A percentile compares a stretch with the other conserved stretches of the same genome.
These are phyloP conservation scores for Atethmia centrago DNA, from an alignment of 2,888 invertebrate species.

Conservation along the genomic window DNA sequence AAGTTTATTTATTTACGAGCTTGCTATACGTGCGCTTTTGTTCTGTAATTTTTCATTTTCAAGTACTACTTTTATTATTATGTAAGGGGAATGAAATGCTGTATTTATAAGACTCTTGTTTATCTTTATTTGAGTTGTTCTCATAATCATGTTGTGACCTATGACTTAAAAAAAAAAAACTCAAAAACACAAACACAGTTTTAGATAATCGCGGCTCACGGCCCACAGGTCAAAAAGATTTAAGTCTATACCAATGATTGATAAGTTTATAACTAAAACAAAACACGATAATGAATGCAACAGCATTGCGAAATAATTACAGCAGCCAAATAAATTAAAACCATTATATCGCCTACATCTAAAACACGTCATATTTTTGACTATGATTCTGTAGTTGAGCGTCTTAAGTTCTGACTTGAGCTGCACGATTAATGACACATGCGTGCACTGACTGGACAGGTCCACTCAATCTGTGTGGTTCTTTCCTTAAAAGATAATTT, in stretches of 20 bases:
- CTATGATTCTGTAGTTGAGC: background rate
- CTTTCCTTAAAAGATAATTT: no score
- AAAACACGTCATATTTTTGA: background rate
- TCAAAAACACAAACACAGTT: constrained; percentile 19
- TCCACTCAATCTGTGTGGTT: no score
- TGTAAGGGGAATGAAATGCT: constrained; percentile 28
- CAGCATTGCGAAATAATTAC: background rate
- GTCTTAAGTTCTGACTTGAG: no score
- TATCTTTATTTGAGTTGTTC: constrained; percentile 28
- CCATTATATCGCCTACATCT: background rate
- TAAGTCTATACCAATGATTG: constrained; percentile 37
- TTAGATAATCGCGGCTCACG: constrained; percentile 37
- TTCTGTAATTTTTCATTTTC: constrained; percentile 54
- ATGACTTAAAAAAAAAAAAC: constrained; percentile 39
- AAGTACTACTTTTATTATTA: constrained; percentile 45
- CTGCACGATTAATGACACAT: no score
- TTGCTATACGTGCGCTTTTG: constrained; percentile 55
- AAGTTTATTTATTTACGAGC: constrained; percentile 68
- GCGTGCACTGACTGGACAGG: no score
- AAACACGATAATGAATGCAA: constrained; percentile 23
- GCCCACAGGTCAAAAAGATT: constrained; percentile 36
- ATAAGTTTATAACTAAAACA: constrained; percentile 37
- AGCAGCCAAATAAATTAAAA: background rate
- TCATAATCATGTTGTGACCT: constrained; percentile 29
- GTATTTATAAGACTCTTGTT: constrained; percentile 28